Base-by-base conservation (phyloP, 2,113 vertebrate species). In the Pseudopodoces humilis region DNA sequence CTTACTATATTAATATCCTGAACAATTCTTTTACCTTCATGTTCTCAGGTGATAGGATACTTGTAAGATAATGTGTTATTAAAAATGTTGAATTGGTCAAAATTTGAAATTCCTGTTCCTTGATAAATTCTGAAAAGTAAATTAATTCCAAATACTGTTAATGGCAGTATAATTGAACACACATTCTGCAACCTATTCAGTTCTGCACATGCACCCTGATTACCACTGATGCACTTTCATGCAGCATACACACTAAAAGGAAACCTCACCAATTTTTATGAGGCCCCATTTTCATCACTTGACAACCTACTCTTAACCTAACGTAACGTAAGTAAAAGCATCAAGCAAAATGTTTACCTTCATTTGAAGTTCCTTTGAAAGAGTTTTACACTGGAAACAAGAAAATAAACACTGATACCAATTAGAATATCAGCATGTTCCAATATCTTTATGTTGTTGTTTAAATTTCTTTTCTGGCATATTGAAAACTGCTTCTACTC, bases 401-500 rank as follows among this genome's bases (percentile, higher is more conserved):
- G 74, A 70, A 93, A 95, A 86, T 58, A 78, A 92, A 56, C n/a
- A 53, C 53, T 76, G 74, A 84, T 89, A 49, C 49, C 52, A 89
- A 91, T 85, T 79, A 90, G 33, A 92, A 21, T 52, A 89, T 60
- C 83, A 85, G 62, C 41, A 89, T 79, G n/a, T 79, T 89, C 21
- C 69, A 84, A 3, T 76, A 89, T 60, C 43, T 71, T 72, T 79
- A 64, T 27, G 55, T n/a, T 55, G 43, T 46, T 78, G 90, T 59
- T 79, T 81, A 39, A 58, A 84, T 87, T 72, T 69, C 20, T 94
- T 70, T 85, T 63, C 39, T 49, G 46, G 49, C n/a, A 79, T 71
- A 84, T 62, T 85, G 94, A 91, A 94, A 92, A 31, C 49, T 43
- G 23, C 46, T 89, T 74, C 72, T 84, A 71, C 37, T 90, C n/a